phyloP scores from a whole-genome alignment of 2,888 invertebrate species.

The Agriopis leucophaearia region DNA sequence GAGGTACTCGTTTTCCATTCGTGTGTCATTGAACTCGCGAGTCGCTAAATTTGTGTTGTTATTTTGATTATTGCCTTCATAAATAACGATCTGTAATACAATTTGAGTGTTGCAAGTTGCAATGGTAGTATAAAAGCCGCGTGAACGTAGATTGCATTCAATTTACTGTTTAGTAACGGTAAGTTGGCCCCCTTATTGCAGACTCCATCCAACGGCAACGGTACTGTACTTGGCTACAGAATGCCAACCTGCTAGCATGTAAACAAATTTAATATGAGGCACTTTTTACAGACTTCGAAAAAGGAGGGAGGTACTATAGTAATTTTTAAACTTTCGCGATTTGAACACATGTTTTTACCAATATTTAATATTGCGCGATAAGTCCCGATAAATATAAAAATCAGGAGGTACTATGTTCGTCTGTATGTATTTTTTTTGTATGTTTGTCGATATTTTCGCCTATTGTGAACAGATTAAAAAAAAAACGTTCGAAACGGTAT shows the following conservation, averaged over 20 bases:
- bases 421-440: too few relatives aligned
- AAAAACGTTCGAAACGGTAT: too few relatives aligned
- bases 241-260: slow-evolving; percentile 6
- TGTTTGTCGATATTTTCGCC: too few relatives aligned
- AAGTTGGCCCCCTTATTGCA: slow-evolving; percentile 50
- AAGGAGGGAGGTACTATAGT: too few relatives aligned
- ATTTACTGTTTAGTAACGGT: slow-evolving; percentile 49
- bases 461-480: too few relatives aligned
- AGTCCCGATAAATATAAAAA: too few relatives aligned
- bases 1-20: slow-evolving; percentile 21
- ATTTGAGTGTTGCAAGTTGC: slow-evolving; percentile 23
- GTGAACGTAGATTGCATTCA: slow-evolving; percentile 38
- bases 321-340: too few relatives aligned
- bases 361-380: too few relatives aligned
- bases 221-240: slow-evolving; percentile 40
- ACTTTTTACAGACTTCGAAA: too few relatives aligned
- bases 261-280: background rate
- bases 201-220: slow-evolving; percentile 45
- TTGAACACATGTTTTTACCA: too few relatives aligned
- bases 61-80: slow-evolving; percentile 16
- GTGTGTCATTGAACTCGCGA: slow-evolving; percentile 31
- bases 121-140: slow-evolving; percentile 28
- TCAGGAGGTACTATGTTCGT: too few relatives aligned
- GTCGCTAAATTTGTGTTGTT: slow-evolving; percentile 26
- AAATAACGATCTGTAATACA: slow-evolving; percentile 16